Conservation (phyloP, 2,888 invertebrate species). For the Arctia plantaginis region DNA sequence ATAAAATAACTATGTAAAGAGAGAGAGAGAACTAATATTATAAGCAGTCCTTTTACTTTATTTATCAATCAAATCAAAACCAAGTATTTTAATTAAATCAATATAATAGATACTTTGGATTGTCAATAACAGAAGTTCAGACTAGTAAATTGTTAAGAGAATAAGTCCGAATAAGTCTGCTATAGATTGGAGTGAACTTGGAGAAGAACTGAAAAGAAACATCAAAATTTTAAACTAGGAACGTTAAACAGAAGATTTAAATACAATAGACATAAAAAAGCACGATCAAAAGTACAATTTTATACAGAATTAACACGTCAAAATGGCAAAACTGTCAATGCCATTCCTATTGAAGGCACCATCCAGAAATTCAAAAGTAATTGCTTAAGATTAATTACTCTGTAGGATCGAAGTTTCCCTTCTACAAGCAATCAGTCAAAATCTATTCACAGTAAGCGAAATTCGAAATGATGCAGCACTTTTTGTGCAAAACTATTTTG, state of each 20-base stretch:
- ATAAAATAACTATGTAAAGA: too few species aligned
- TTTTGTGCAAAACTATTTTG: conserved; percentile 45
- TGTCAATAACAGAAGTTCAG: not conserved
- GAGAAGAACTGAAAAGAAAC: not conserved
- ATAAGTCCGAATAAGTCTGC: not conserved
- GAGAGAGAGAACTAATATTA: too few species aligned
- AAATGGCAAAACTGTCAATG: conserved; percentile 37
- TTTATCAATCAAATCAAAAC: too few species aligned
- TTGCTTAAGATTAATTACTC: conserved; percentile 51
- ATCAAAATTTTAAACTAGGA: not conserved
- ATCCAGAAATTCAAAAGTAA: conserved; percentile 36
- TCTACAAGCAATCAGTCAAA: conserved; percentile 46
- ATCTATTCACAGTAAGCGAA: conserved; percentile 42
- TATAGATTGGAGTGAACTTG: too few species aligned
- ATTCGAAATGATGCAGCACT: conserved; percentile 40
- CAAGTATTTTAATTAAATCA: too few species aligned
- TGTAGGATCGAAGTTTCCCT: conserved; percentile 22
- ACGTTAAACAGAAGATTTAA: not conserved
- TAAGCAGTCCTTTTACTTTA: too few species aligned
- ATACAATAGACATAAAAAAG: not conserved
- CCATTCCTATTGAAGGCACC: conserved; percentile 26
- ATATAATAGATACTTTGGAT: not conserved
- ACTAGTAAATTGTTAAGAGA: not conserved
- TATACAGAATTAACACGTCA: conserved; percentile 35
- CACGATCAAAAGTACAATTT: not conserved